Percentiles rank a stretch among this genome's conserved stretches.
Evolutionary conservation across 1,140 invertebrate species (phyloP).

Genomic region (Megalopta genalis): DNA sequence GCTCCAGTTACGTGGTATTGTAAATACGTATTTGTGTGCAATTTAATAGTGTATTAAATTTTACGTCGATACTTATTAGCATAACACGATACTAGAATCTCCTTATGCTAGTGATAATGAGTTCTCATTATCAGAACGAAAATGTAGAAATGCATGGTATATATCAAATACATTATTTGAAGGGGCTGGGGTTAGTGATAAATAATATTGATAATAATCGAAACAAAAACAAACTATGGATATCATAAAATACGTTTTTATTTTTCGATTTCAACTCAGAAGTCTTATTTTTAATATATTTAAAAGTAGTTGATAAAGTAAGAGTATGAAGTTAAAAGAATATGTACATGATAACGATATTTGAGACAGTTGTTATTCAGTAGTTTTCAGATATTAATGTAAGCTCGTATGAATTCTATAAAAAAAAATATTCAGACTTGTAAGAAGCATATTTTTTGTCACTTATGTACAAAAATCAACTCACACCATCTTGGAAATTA

Average conservation of each 20-base stretch:
- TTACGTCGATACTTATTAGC: not conserved
- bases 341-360: not conserved
- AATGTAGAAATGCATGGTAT: conserved; percentile 6
- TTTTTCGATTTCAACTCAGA: not conserved
- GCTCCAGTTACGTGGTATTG: conserved; percentile 16
- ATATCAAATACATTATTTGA: conserved; percentile 9
- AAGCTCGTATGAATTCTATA: not conserved
- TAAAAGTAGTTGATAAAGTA: not conserved
- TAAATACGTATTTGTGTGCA: conserved; percentile 45
- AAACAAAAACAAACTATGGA: not conserved
- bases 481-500: not conserved
- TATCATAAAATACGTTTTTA: conserved; percentile 18
- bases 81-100: conserved; percentile 5
- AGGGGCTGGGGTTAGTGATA: not conserved
- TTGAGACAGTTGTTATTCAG: not conserved
- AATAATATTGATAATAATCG: conserved; percentile 1
- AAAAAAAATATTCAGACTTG: not conserved
- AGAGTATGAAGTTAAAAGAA: conserved; percentile 3
- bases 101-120: conserved; percentile 2
- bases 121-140: conserved; percentile 10
- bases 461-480: conserved; percentile 9
- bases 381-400: conserved; percentile 1
- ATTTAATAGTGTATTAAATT: conserved; percentile 22
- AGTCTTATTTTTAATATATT: conserved; percentile 4
- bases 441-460: not conserved